These are phyloP conservation scores for Hermatobates lingyangjiaoensis DNA, from an alignment of 1,140 invertebrate species.

Conservation along the genomic window DNA sequence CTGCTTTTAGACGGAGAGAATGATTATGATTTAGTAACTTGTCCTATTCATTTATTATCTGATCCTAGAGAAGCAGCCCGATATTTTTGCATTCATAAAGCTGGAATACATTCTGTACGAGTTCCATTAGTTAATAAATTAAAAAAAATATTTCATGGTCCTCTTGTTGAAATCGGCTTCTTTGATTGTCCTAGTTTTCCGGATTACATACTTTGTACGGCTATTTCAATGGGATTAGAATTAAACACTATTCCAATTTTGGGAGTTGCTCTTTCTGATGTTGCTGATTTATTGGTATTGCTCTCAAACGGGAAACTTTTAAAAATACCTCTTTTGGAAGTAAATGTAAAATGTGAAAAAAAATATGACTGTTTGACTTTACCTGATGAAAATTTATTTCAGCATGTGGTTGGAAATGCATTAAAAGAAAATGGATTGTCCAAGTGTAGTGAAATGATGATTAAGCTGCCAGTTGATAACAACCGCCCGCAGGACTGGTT, in stretches of 20 bases:
- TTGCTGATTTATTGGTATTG: conserved; percentile 36
- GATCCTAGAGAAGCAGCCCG: conserved; percentile 22
- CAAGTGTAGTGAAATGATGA: conserved; percentile 16
- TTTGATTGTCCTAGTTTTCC: conserved; percentile 28
- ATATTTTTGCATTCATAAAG: conserved; percentile 66
- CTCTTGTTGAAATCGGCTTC: conserved; percentile 26
- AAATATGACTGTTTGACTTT: not conserved
- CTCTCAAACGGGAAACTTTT: not conserved
- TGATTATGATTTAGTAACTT: conserved; percentile 33
- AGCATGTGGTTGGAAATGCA: not conserved
- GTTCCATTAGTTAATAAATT: conserved; percentile 50
- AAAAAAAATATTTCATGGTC: conserved; percentile 33
- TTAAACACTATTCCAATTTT: conserved; percentile 33
- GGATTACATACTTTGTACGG: conserved; percentile 50
- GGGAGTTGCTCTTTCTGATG: conserved; percentile 39
- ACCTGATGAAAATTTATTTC: not conserved
- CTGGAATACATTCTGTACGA: conserved; percentile 64
- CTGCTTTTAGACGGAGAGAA: conserved; percentile 29
- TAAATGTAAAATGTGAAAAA: not conserved
- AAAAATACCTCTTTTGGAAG: not conserved
- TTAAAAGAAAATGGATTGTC: not conserved
- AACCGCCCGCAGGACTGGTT: not conserved
- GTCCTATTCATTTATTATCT: conserved; percentile 34
- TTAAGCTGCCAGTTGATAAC: conserved; percentile 14
- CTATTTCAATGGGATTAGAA: conserved; percentile 27